Evolutionary conservation across 2,113 vertebrate genomes (phyloP).

Genomic region (Mustela nigripes): DNA sequence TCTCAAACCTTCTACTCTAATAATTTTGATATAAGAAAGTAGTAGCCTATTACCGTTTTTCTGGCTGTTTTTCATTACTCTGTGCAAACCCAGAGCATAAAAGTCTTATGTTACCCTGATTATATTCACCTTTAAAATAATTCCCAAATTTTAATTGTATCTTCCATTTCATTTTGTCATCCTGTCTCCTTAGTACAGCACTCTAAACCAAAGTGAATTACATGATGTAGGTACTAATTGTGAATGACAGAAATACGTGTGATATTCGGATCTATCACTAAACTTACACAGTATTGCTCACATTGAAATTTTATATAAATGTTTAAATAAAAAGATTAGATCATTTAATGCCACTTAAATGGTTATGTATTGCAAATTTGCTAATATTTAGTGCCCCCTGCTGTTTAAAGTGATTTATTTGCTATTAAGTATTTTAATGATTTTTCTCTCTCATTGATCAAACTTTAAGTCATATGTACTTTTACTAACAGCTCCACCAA

Average conservation of each 20-base stretch:
- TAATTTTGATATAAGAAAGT: conserved; percentile 25
- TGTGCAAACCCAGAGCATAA: not conserved
- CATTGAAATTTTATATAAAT: conserved; percentile 58
- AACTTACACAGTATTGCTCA: conserved; percentile 25
- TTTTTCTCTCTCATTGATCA: conserved; percentile 41
- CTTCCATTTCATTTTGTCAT: conserved; percentile 16
- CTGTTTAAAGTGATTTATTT: conserved; percentile 59
- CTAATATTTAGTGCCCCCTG: conserved; percentile 17
- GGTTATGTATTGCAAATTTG: conserved; percentile 3
- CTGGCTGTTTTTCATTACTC: not conserved
- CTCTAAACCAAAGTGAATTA: conserved; percentile 5
- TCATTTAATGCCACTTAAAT: not conserved
- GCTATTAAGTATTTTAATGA: conserved; percentile 20
- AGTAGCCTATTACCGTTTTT: not conserved
- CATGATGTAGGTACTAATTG: not conserved
- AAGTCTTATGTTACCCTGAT: not conserved
- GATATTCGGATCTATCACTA: conserved; percentile 38
- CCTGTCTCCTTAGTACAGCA: not conserved
- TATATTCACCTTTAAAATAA: conserved; percentile 15
- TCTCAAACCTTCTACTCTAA: not conserved
- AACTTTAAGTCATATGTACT: not conserved
- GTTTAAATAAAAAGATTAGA: not conserved
- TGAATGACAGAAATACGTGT: conserved; percentile 54
- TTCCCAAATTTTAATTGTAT: conserved; percentile 45
- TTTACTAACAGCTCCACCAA: conserved; percentile 33